Base-by-base conservation (phyloP, 2,797 vertebrate genomes). In the Chrysocyon brachyurus region DNA sequence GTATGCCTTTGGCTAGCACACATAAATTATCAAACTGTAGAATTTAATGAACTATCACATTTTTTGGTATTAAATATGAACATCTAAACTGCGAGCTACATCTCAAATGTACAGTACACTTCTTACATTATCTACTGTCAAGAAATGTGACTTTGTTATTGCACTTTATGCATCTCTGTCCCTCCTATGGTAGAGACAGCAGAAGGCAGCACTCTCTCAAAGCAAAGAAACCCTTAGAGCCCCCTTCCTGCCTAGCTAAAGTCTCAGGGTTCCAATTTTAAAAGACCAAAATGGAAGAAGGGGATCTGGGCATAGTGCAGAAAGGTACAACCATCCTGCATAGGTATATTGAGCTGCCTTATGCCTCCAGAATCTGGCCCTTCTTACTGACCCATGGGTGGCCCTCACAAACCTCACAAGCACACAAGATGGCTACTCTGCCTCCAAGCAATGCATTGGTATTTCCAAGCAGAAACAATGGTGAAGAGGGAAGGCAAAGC, bases 51-150 rank as follows among this genome's bases (percentile, higher is more conserved):
- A 68, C 49, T 66, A 3, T 61, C 26, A 21, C 12, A 31, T 54
- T 93, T 93, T 94, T 52, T 10, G 56, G 19, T 24, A 81, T 93
- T 75, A 86, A 96, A 70, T 66, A 49, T 68, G 92, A 95, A 85
- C 24, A 52, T 77, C 59, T 21, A 82, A 56, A 72, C 40, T 66
- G 63, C 6, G 11, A 83, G 56, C 22, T 78, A 9, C 16, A 61
- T 40, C 26, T 90, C 46, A 59, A 21, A 24, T 59, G 24, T 40
- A 46, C 2, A 49, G 12, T 49, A 66, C 9, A 54, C 54, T 72
- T 72, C 84, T 84, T 31, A 46, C 7, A 24, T 52, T 40, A 31
- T 79, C n/a, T 92, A 4, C 61, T 77, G 22, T 46, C 54, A 15
- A 66, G 46, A 26, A 96, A 12, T 31, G 12, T 61, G 33, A 49